Percentiles rank a stretch among this genome's conserved stretches.
Conservation (phyloP, 2,113 vertebrate species). For the Raja brachyura region DNA sequence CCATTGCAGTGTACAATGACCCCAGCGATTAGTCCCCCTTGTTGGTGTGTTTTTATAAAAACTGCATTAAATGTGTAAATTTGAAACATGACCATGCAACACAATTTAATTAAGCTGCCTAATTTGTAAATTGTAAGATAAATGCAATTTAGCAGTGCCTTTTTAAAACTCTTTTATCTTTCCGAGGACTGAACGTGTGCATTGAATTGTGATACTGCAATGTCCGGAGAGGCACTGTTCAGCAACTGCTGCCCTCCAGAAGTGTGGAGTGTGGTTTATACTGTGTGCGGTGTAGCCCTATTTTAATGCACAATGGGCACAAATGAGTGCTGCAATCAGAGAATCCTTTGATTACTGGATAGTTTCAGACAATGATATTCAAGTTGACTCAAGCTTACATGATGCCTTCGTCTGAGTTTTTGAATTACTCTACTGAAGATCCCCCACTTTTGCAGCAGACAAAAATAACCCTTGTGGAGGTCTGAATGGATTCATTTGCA, state of each 20-base stretch:
- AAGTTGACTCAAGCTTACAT: not conserved
- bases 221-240: not conserved
- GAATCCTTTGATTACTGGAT: not conserved
- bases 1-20: not conserved
- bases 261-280: conserved; percentile 20
- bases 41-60: not conserved
- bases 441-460: not conserved
- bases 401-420: not conserved
- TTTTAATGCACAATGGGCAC: not conserved
- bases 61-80: conserved; percentile 13
- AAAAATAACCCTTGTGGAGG: not conserved
- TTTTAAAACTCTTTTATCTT: not conserved
- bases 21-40: not conserved
- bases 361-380: not conserved
- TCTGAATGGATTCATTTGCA: not conserved
- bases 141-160: conserved; percentile 21
- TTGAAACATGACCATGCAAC: conserved; percentile 13
- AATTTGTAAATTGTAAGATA: not conserved
- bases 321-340: not conserved
- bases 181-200: not conserved
- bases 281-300: not conserved
- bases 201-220: not conserved
- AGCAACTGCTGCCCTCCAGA: not conserved
- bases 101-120: not conserved
- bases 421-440: not conserved